Base-by-base conservation (phyloP, 2,113 vertebrate species). In the Pomatostomus ruficeps region DNA sequence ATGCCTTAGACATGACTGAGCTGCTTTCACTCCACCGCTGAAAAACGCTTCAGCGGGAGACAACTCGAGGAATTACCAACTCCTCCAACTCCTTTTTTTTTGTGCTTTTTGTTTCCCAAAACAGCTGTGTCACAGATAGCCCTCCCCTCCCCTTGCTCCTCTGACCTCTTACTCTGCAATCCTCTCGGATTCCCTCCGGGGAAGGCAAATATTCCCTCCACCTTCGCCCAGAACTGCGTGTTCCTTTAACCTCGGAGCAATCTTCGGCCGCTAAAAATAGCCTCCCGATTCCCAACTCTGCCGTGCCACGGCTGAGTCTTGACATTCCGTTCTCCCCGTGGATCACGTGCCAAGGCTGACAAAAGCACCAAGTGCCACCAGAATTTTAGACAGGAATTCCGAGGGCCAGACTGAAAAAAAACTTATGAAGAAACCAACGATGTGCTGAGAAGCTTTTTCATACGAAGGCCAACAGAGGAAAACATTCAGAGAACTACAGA, bases 121-220 rank as follows among this genome's bases (percentile, higher is more conserved):
- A 65, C 95, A 96, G 93, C 95, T 96, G 91, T 92, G 95, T 93
- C 96, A 97, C 88, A 85, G 88, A 87, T 58, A 87, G 58, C 62
- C 38, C 68, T 91, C 65, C 65, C 75, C 58, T 94, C 88, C 76
- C 70, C 72, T 79, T 76, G 89, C 80, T 89, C 54, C 86, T 66
- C 86, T 93, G 93, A 96, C 93, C 91, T 93, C 89, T 71, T 63
- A 66, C 88, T 89, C 91, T 84, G 75, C 87, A 97, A 87, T 85
- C 88, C 72, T 81, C 74, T 58, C 76, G 92, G 89, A 91, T 79
- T 82, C 25, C 40, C 83, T 89, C 85, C 68, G 79, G 91, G 75
- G 86, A 95, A 85, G 92, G 88, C 93, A 95, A 93, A 93, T 92
- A 95, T 95, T 94, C 84, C 67, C 79, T 93, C 90, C 91, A 96